phyloP scores from a whole-genome alignment of 2,888 invertebrate species.

The Mycalesis mineus region DNA sequence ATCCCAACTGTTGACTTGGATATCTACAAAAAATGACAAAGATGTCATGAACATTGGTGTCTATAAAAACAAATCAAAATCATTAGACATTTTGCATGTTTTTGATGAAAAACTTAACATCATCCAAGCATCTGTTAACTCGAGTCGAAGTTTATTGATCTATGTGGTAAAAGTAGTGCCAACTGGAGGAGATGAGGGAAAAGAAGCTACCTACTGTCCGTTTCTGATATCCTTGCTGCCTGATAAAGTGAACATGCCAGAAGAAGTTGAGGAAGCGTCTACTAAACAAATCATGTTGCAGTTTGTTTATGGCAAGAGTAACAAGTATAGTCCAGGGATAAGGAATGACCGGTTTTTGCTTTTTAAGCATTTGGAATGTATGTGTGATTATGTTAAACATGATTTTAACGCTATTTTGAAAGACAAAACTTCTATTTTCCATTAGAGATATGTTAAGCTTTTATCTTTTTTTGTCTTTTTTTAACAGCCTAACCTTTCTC shows the following conservation, averaged over 20 bases:
- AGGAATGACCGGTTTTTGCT: slow-evolving; percentile 83
- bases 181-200: slow-evolving; percentile 44
- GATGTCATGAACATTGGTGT: slow-evolving; percentile 76
- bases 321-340: slow-evolving; percentile 70
- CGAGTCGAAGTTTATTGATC: slow-evolving; percentile 81
- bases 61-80: slow-evolving; percentile 80
- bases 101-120: slow-evolving; percentile 82
- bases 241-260: slow-evolving; percentile 52
- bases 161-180: slow-evolving; percentile 81
- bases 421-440: too few relatives aligned
- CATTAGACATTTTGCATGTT: slow-evolving; percentile 78
- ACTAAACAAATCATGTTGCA: slow-evolving; percentile 87
- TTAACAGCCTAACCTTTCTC: too few relatives aligned
- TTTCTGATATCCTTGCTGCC: slow-evolving; percentile 79
- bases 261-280: slow-evolving; percentile 73
- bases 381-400: slow-evolving; percentile 41
- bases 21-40: slow-evolving; percentile 47
- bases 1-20: slow-evolving; percentile 84
- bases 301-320: slow-evolving; percentile 83
- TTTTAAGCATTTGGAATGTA: slow-evolving; percentile 88
- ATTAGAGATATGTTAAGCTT: too few relatives aligned
- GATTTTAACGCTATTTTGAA: too few relatives aligned
- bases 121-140: slow-evolving; percentile 88
- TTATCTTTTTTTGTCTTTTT: too few relatives aligned
- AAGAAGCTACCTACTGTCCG: slow-evolving; percentile 79